Percentiles rank a stretch among this genome's conserved stretches.
Evolutionary conservation across 2,113 vertebrate genomes (phyloP).

Genomic region (Melanerpes aurifrons): DNA sequence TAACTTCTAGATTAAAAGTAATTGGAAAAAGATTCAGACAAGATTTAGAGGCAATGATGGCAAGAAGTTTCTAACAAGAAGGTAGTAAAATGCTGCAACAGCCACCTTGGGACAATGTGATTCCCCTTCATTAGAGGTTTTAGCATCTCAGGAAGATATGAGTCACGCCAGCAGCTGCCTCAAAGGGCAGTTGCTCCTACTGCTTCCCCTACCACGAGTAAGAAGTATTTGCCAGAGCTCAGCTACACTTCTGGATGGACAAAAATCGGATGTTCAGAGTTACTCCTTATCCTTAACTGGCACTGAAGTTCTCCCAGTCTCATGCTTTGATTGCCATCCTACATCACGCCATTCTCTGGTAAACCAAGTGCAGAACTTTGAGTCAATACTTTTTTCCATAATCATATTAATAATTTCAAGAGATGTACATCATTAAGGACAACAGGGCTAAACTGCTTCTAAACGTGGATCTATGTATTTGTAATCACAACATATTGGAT

Average conservation of each 20-base stretch:
- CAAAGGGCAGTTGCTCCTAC: rapidly evolving
- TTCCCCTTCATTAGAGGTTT: background rate
- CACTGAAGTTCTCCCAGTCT: background rate
- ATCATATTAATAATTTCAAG: rapidly evolving
- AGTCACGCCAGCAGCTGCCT: background rate
- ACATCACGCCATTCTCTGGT: rapidly evolving
- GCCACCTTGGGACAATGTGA: rapidly evolving
- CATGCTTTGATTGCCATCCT: background rate
- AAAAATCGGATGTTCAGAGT: background rate
- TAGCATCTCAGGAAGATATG: background rate
- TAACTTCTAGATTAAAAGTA: no score
- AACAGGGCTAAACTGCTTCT: background rate
- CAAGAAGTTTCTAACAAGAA: background rate
- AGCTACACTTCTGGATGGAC: rapidly evolving
- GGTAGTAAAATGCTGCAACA: background rate
- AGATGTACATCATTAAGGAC: rapidly evolving
- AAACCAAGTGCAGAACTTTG: rapidly evolving
- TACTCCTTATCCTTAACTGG: background rate
- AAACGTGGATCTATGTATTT: rapidly evolving
- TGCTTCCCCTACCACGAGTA: background rate
- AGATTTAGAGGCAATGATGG: background rate
- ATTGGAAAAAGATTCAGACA: background rate
- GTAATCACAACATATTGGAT: rapidly evolving
- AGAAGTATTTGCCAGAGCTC: no score
- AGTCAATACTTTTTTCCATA: rapidly evolving